These are phyloP conservation scores for Pangasianodon hypophthalmus DNA, from an alignment of 2,113 vertebrate genomes.

Conservation along the genomic window DNA sequence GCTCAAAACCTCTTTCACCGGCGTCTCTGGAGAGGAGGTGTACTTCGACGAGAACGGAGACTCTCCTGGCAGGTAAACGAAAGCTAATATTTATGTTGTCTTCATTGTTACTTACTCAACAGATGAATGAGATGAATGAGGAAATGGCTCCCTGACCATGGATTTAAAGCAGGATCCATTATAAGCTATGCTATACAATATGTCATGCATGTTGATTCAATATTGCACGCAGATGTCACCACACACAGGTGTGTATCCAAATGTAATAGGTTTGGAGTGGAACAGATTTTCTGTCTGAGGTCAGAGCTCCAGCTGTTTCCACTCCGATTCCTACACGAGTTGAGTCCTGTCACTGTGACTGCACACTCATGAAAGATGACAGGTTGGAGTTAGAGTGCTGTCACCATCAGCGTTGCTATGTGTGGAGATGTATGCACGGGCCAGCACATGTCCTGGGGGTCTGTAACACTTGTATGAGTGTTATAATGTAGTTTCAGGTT, in stretches of 20 bases:
- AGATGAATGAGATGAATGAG: not conserved
- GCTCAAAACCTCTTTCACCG: conserved; percentile 90
- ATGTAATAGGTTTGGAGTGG: conserved; percentile 70
- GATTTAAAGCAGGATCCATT: not conserved
- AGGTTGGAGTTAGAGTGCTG: conserved; percentile 17
- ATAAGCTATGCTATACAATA: not conserved
- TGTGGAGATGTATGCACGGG: not conserved
- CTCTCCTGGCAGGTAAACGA: conserved; percentile 89
- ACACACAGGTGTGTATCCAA: conserved; percentile 42
- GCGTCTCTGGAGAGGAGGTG: conserved; percentile 94
- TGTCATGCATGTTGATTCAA: not conserved
- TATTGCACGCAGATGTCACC: conserved; percentile 16
- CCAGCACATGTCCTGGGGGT: not conserved
- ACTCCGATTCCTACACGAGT: conserved; percentile 54
- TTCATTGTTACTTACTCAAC: not conserved
- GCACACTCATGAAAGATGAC: conserved; percentile 53
- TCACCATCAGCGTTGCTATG: conserved; percentile 3
- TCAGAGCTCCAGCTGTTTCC: conserved; percentile 58
- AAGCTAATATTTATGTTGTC: not conserved
- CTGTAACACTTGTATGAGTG: not conserved
- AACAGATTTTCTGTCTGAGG: conserved; percentile 68
- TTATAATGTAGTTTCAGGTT: conserved; percentile 15
- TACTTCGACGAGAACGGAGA: conserved; percentile 98
- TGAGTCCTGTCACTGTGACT: conserved; percentile 63
- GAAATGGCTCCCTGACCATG: not conserved